Percentiles rank a stretch among this genome's conserved stretches.
These are phyloP conservation scores for Hucho hucho DNA, from an alignment of 2,113 vertebrate genomes.

Conservation along the genomic window DNA sequence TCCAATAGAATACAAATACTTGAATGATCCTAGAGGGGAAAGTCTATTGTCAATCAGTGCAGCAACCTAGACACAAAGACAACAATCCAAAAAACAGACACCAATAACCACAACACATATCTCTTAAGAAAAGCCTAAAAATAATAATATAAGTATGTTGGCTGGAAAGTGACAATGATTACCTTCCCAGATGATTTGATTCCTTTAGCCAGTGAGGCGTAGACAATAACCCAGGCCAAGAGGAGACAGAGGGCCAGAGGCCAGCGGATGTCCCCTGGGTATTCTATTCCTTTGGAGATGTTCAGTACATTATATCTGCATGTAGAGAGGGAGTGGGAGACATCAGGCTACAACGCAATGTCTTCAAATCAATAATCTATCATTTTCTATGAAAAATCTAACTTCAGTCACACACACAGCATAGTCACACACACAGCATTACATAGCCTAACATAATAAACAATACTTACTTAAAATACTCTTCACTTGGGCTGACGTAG, in stretches of 20 bases:
- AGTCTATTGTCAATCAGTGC: no score
- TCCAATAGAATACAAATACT: no score
- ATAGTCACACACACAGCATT: no score
- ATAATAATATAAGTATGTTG: no score
- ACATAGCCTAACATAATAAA: background rate
- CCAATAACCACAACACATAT: no score
- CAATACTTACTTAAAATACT: constrained; percentile 96
- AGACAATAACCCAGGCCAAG: constrained; percentile 95
- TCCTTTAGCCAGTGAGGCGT: constrained; percentile 93
- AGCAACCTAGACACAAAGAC: no score
- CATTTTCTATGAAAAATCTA: no score
- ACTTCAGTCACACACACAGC: no score
- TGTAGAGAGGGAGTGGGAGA: background rate
- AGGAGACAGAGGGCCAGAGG: constrained; percentile 87
- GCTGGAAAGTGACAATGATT: constrained; percentile 23
- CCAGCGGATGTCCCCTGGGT: constrained; percentile 94
- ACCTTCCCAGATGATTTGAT: constrained; percentile 99
- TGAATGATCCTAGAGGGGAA: constrained; percentile 36
- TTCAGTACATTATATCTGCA: constrained; percentile 93
- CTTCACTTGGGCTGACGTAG: constrained; percentile 96
- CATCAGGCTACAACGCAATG: background rate
- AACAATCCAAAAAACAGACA: no score
- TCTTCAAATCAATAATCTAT: no score
- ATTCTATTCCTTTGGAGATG: constrained; percentile 97
- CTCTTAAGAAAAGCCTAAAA: no score